Percentiles rank a stretch among this genome's conserved stretches.
Evolutionary conservation across 2,888 invertebrate genomes (phyloP).

Genomic region (Netelia inedita): DNA sequence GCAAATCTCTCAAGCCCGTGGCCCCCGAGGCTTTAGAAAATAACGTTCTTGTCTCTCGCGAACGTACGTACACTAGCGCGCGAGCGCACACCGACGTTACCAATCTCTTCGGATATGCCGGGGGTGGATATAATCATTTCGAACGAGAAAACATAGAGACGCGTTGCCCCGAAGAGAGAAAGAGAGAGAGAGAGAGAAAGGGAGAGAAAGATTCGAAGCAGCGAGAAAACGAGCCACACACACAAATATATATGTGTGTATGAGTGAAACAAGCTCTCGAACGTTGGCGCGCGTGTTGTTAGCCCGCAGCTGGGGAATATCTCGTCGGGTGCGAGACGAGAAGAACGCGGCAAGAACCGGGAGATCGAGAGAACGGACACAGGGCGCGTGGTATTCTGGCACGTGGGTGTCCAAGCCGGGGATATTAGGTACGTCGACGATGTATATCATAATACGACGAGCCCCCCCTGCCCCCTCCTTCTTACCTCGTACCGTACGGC

Average conservation of each 20-base stretch:
- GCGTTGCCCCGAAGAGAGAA: constrained; percentile 15
- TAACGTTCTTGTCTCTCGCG: constrained; percentile 50
- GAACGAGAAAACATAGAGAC: constrained; percentile 10
- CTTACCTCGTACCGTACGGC: not conserved
- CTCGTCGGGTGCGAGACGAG: constrained; percentile 49
- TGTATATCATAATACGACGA: constrained; percentile 64
- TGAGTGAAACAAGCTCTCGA: constrained; percentile 24
- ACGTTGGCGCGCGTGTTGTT: constrained; percentile 55
- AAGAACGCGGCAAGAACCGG: not conserved
- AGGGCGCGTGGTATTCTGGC: constrained; percentile 63
- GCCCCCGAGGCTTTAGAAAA: constrained; percentile 52
- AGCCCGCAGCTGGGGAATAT: constrained; percentile 59
- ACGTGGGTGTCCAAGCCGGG: constrained; percentile 64
- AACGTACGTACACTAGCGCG: constrained; percentile 1
- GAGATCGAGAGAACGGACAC: constrained; percentile 31
- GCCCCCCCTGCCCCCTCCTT: constrained; percentile 35
- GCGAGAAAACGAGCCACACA: constrained; percentile 16
- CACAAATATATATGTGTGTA: not conserved
- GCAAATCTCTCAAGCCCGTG: constrained; percentile 34
- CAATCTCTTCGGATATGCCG: constrained; percentile 45
- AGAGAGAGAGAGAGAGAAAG: constrained; percentile 10
- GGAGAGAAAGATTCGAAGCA: not conserved
- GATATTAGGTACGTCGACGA: constrained; percentile 62
- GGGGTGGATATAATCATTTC: constrained; percentile 53
- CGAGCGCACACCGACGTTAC: constrained; percentile 6